Evolutionary conservation across 2,113 vertebrate genomes (phyloP), one percentile per base, ranked within the genome.

Genomic region (Calyptomena viridis): DNA sequence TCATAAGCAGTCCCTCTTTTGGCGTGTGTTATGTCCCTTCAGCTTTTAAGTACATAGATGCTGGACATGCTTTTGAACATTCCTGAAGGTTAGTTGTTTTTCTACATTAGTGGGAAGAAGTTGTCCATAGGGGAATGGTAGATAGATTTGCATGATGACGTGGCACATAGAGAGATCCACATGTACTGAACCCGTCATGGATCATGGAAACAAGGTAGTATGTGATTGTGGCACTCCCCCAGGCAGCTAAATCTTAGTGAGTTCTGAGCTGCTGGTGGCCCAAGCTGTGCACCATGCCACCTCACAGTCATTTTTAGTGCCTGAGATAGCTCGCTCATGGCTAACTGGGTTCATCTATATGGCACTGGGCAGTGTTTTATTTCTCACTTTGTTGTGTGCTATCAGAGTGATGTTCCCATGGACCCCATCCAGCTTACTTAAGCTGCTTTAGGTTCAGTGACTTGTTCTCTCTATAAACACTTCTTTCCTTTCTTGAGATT

Each of bases 161-260:
- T 28, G 60, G 21, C 30, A 37, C 2, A 2, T 11, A 27, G 37
- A 50, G 47, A 28, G 2, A 55, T 44, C 33, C 31, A 20, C 4
- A 0, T 17, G 64, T 46, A 16, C 33, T 49, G 40, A 37, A 60
- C 20, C 19, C 15, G 8, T n/a, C 10, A 1, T 21, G 50, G 39
- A 31, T 59, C 22, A 13, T 40, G 23, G 52, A 73, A 67, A 20
- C 20, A 44, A 14, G 0, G 0, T 10, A 9, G 23, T 13, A 53
- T 17, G 8, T 22, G 42, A 4, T 28, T 37, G 24, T 19, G 16
- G 31, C 52, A 19, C 17, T 55, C 47, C 11, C n/a, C 22, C 14
- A 49, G 40, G 53, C 27, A 62, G 6, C 27, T 44, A 44, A 39
- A 28, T 24, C 46, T 13, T 13, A 13, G 59, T 11, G 39, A 53